Evolutionary conservation across 2,888 invertebrate species (phyloP), one percentile per base, ranked within the genome.

Genomic region (Siphonodentalium dalli): DNA sequence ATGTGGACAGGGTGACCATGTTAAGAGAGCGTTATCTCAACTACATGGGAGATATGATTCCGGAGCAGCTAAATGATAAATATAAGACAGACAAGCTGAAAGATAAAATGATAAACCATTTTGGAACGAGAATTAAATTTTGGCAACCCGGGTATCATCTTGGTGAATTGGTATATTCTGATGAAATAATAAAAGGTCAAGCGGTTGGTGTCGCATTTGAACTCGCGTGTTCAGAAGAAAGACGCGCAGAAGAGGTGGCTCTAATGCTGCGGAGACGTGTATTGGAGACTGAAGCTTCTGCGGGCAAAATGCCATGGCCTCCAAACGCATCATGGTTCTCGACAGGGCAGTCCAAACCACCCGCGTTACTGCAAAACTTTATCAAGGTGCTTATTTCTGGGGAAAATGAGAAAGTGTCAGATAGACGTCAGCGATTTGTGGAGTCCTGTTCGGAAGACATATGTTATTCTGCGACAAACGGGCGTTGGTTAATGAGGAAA

Each of bases 11-110:
- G 27, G 38, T 52, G 20, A 46, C 52, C 23, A 52, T 52, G 52
- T 24, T 52, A 13, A 27, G 31, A 13, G 52, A 52, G 26, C 38
- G 28, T 21, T 52, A 52, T 26, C 38, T 52, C 24, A 18, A 24
- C 9, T 52, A 23, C 29, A 26, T 52, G 46, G 29, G 29, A 18
- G 20, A 21, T n/a, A 15, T 39, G n/a, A 18, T 20, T 26, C 52
- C 45, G 27, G 3, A 52, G 6, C 35, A 20, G 13, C 43, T 43
- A n/a, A 50, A 50, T 28, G 26, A 28, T 13, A 35, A 43, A 2
- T 50, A 50, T 38, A 46, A 52, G 33, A 52, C 46, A 2, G 24
- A 52, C 34, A 52, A 52, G 31, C 46, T 52, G 27, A 52, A 52
- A 18, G 33, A 52, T n/a, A 52, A 45, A 44, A 23, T 52, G 11